A percentile compares a stretch with the other conserved stretches of the same genome.
Evolutionary conservation across 2,888 invertebrate genomes (phyloP).

Genomic region (Aspidapion aeneum): DNA sequence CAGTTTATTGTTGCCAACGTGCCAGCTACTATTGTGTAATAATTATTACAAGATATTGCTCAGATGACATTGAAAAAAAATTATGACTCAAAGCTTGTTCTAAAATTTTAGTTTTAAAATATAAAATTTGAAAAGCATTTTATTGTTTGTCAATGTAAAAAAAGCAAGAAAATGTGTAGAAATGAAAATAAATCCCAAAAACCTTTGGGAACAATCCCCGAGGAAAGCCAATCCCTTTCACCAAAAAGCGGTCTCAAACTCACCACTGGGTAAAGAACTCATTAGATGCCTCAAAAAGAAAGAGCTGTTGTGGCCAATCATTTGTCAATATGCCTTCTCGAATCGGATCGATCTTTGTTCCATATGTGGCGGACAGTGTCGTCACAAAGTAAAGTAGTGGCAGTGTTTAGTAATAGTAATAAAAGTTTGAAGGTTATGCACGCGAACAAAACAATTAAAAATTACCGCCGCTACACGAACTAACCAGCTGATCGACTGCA

Average conservation of each 20-base stretch:
- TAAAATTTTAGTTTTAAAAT: no score
- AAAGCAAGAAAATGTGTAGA: no score
- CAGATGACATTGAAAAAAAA: no score
- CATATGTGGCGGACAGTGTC: not conserved
- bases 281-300: conserved; percentile 44
- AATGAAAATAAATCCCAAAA: no score
- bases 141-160: no score
- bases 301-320: conserved; percentile 43
- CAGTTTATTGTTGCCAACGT: no score
- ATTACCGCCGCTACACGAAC: conserved; percentile 15
- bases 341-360: not conserved
- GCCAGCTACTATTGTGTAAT: no score
- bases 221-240: no score
- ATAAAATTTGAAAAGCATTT: no score
- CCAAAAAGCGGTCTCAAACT: conserved; percentile 32
- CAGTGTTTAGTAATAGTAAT: not conserved
- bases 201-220: no score
- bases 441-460: not conserved
- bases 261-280: conserved; percentile 44
- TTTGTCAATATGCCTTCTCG: conserved; percentile 25
- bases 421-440: not conserved
- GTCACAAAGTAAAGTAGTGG: not conserved
- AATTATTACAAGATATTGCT: no score
- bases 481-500: conserved; percentile 29
- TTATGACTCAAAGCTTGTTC: no score